Evolutionary conservation across 2,888 invertebrate species (phyloP).

Genomic region (Meganola albula): DNA sequence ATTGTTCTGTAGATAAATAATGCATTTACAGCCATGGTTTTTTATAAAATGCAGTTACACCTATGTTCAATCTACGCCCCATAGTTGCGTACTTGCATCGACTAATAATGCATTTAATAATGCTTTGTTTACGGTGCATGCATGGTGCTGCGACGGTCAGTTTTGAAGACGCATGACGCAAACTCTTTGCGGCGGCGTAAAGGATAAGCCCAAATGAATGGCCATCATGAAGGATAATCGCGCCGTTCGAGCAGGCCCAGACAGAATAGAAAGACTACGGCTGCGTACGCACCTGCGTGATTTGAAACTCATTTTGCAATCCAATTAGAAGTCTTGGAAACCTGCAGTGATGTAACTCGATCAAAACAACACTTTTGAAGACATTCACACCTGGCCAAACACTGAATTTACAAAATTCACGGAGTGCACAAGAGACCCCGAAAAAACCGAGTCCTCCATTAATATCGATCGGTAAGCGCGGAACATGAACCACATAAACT

Average conservation of each 20-base stretch:
- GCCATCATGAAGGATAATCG: slow-evolving; percentile 75
- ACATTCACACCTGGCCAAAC: slow-evolving; percentile 61
- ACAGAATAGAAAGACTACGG: slow-evolving; percentile 90
- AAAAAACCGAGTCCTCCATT: slow-evolving; percentile 75
- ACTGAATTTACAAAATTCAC: slow-evolving; percentile 59
- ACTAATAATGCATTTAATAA: slow-evolving; percentile 48
- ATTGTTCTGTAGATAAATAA: slow-evolving; percentile 8
- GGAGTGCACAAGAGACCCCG: slow-evolving; percentile 66
- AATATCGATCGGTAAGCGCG: slow-evolving; percentile 81
- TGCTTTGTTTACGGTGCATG: slow-evolving; percentile 65
- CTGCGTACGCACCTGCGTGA: slow-evolving; percentile 98
- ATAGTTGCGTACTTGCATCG: slow-evolving; percentile 18
- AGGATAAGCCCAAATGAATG: slow-evolving; percentile 76
- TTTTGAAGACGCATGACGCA: slow-evolving; percentile 69
- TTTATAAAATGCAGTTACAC: slow-evolving; percentile 15
- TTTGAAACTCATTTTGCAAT: slow-evolving; percentile 73
- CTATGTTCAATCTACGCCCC: slow-evolving; percentile 18
- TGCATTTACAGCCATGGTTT: no score
- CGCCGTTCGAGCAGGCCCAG: slow-evolving; percentile 92
- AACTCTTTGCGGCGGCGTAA: slow-evolving; percentile 77
- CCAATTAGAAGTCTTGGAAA: slow-evolving; percentile 61
- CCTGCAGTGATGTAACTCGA: slow-evolving; percentile 73
- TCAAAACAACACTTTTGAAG: slow-evolving; percentile 69
- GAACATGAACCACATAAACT: slow-evolving; percentile 65
- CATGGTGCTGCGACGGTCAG: slow-evolving; percentile 55